Conservation (phyloP, 2,888 invertebrate genomes). For the Ferdinandea cuprea region DNA sequence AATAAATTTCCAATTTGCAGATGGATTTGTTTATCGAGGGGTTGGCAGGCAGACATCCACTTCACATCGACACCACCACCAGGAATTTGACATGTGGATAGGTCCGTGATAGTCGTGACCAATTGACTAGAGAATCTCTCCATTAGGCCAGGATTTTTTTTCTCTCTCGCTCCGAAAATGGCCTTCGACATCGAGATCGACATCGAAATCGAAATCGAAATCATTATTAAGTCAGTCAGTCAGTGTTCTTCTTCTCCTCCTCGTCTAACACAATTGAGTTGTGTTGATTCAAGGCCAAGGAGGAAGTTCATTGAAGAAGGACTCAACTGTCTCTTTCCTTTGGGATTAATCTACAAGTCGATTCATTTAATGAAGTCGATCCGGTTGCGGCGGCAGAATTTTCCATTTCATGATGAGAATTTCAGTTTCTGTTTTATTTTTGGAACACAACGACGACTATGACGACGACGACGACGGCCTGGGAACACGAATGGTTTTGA, state of each 20-base stretch:
- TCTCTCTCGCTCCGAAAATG: no score
- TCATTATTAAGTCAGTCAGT: slow-evolving; percentile 37
- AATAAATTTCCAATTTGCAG: slow-evolving; percentile 70
- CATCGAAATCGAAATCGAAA: no score
- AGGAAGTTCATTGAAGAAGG: slow-evolving; percentile 38
- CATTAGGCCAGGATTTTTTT: slow-evolving; percentile 33
- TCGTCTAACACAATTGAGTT: slow-evolving; percentile 53
- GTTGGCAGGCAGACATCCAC: slow-evolving; percentile 2
- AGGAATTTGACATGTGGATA: slow-evolving; percentile 66
- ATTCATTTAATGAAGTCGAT: slow-evolving; percentile 72
- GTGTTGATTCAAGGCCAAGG: slow-evolving; percentile 71
- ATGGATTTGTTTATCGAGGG: slow-evolving; percentile 55
- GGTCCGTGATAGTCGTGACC: slow-evolving; percentile 63
- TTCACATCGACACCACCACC: slow-evolving; percentile 15
- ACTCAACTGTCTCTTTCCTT: slow-evolving; percentile 43
- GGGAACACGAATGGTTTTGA: slow-evolving; percentile 5
- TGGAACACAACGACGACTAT: no score
- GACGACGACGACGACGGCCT: no score
- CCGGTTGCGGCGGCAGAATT: neutral
- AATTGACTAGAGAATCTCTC: slow-evolving; percentile 67
- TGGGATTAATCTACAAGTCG: slow-evolving; percentile 70
- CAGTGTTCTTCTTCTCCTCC: neutral
- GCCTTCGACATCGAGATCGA: slow-evolving; percentile 1
- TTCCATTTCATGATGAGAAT: slow-evolving; percentile 62
- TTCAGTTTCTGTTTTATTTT: slow-evolving; percentile 50